phyloP scores from a whole-genome alignment of 2,797 vertebrate genomes.

The Chrosomus eos region DNA sequence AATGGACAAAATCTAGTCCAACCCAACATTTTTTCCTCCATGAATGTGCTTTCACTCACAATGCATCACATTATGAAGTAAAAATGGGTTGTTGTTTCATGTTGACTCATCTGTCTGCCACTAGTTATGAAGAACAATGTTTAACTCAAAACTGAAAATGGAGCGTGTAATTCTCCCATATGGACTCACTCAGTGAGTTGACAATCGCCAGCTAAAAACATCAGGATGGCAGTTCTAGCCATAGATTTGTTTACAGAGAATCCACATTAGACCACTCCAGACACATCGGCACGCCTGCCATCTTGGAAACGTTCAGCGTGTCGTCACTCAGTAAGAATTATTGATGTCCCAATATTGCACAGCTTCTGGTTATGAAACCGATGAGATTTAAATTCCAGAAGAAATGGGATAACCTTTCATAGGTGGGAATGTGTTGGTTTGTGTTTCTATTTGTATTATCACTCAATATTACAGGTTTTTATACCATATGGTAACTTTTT shows the following conservation, averaged over 20 bases:
- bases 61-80: background rate
- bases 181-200: background rate
- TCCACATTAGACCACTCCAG: background rate
- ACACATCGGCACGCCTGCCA: background rate
- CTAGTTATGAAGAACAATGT: background rate
- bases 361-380: background rate
- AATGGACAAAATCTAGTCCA: background rate
- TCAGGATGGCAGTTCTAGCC: conserved; percentile 5
- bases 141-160: background rate
- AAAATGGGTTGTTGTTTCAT: background rate
- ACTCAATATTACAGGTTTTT: background rate
- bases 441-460: background rate
- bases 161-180: background rate
- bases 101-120: background rate
- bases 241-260: background rate
- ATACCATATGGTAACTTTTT: background rate
- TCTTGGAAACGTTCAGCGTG: background rate
- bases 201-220: conserved; percentile 15
- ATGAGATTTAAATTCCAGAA: no score
- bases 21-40: background rate
- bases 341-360: background rate
- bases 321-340: background rate
- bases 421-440: background rate
- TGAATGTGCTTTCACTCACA: background rate
- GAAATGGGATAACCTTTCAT: background rate